Percentiles rank a stretch among this genome's conserved stretches.
Conservation (phyloP, 2,113 vertebrate genomes). For the Nanger granti region DNA sequence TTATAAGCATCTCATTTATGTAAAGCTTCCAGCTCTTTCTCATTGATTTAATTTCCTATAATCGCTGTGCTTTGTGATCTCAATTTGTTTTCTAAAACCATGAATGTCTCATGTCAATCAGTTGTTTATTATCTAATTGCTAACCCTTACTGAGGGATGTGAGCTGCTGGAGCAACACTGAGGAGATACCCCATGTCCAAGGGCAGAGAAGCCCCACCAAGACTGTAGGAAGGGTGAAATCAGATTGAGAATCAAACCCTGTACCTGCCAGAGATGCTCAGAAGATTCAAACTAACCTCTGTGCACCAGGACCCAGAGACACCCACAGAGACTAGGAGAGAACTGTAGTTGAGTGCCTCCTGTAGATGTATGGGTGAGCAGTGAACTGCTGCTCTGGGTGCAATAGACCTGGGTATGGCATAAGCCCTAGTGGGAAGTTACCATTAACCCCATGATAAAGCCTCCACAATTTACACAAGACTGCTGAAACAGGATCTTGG, state of each 20-base stretch:
- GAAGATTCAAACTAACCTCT: background rate
- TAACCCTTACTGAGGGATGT: background rate
- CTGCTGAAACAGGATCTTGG: background rate
- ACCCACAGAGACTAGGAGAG: background rate
- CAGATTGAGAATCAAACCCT: background rate
- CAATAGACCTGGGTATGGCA: background rate
- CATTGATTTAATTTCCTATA: background rate
- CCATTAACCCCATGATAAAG: background rate
- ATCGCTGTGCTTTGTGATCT: background rate
- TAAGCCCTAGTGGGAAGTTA: accelerated
- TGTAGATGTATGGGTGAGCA: background rate
- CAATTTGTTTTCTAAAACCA: background rate
- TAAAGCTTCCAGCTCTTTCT: background rate
- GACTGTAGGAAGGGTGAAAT: background rate
- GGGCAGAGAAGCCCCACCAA: background rate
- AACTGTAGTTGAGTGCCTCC: background rate
- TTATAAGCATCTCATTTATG: background rate
- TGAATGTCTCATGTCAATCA: background rate
- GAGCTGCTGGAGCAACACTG: background rate
- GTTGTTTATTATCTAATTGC: background rate
- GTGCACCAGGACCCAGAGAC: background rate
- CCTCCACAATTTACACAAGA: background rate
- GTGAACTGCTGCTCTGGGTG: background rate
- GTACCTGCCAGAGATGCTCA: background rate
- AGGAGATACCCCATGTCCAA: background rate